Percentiles rank a stretch among this genome's conserved stretches.
phyloP scores from a whole-genome alignment of 2,113 vertebrate species.

The Blennius ocellaris region DNA sequence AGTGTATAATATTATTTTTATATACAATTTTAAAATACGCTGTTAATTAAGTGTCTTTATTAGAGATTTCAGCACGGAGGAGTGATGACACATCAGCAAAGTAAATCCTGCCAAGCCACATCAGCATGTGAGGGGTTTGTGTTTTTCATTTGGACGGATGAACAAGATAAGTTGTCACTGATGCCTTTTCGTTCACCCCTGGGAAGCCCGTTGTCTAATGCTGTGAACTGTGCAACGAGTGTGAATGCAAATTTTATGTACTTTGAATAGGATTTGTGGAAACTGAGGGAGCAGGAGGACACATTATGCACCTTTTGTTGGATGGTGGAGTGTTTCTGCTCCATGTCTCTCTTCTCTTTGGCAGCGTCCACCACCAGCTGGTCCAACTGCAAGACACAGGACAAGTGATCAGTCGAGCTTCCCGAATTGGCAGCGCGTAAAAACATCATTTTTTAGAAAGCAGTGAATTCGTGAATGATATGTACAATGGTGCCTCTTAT shows the following conservation, averaged over 20 bases:
- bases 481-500: neutral
- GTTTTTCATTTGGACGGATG: neutral
- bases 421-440: conserved; percentile 39
- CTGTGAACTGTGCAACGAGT: neutral
- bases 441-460: neutral
- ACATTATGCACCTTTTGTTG: conserved; percentile 92
- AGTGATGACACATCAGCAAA: neutral
- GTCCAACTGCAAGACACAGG: conserved; percentile 90
- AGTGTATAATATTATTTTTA: no score
- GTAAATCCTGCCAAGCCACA: neutral
- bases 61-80: no score
- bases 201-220: neutral
- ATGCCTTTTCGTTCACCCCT: neutral
- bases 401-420: conserved; percentile 37
- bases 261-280: neutral
- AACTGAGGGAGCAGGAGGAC: neutral
- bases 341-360: conserved; percentile 97
- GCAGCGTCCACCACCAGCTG: conserved; percentile 93
- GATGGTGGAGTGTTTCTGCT: conserved; percentile 97
- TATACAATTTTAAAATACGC: no score
- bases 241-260: neutral
- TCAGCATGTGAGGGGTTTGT: conserved; percentile 2
- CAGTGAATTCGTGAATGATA: neutral
- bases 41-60: no score
- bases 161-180: neutral